Evolutionary conservation across 2,888 invertebrate species (phyloP).

Genomic region (Chouioia cunea): DNA sequence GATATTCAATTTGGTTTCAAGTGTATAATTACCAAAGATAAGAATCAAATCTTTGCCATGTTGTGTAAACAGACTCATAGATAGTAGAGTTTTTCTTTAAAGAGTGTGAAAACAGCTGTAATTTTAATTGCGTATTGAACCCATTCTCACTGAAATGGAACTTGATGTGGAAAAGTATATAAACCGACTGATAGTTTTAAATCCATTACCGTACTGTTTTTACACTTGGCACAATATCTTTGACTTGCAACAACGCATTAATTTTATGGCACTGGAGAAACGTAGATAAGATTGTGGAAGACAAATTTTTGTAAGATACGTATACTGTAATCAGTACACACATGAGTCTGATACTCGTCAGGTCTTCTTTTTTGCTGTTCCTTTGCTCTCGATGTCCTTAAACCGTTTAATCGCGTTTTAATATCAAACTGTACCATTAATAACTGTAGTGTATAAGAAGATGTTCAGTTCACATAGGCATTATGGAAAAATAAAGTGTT

Average conservation of each 20-base stretch:
- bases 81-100: conserved; percentile 21
- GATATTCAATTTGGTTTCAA: conserved; percentile 33
- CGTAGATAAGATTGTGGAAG: conserved; percentile 44
- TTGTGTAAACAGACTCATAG: conserved; percentile 33
- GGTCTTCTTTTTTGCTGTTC: conserved; percentile 21
- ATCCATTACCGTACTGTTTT: conserved; percentile 8
- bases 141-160: conserved; percentile 8
- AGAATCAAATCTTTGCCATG: conserved; percentile 33
- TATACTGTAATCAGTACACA: conserved; percentile 29
- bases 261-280: conserved; percentile 37
- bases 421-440: conserved; percentile 1
- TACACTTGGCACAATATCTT: conserved; percentile 25
- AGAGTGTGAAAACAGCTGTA: conserved; percentile 6
- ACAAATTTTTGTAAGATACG: conserved; percentile 19
- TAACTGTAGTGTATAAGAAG: conserved; percentile 24
- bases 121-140: not conserved
- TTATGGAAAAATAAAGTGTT: conserved; percentile 54
- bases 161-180: not conserved
- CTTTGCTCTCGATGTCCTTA: conserved; percentile 1
- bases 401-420: no score
- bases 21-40: conserved; percentile 35
- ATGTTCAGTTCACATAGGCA: conserved; percentile 53
- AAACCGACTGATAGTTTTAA: not conserved
- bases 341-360: conserved; percentile 6
- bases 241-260: conserved; percentile 20